Base-by-base conservation (phyloP, 2,888 invertebrate genomes). In the Aporophyla nigra region DNA sequence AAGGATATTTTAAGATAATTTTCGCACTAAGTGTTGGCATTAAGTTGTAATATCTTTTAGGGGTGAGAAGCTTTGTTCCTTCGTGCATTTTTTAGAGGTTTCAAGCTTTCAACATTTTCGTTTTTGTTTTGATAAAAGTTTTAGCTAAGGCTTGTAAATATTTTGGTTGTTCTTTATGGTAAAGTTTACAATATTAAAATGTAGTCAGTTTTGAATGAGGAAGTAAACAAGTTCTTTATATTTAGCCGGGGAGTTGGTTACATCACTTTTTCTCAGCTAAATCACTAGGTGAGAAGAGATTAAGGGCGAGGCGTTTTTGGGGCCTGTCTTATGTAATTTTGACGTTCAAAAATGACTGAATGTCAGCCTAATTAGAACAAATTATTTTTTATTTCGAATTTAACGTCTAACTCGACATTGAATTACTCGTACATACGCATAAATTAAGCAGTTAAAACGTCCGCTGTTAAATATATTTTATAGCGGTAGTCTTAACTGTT, bases 1-100 rank as follows among this genome's bases (percentile, higher is more conserved):
- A 66, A 58, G 59, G 78, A 67, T 77, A 54, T 76, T 82, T 76
- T 76, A 72, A 71, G 74, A 84, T 86, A 87, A 87, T 88, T 84
- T 77, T 71, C 72, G 65, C 83, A 66, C 71, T 78, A 84, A 87
- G 78, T 80, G 80, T 76, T 70, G 70, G 76, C 78, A 78, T 82
- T 82, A 85, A 61, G 40, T 71, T 78, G 70, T 85, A 62, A 70
- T 78, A 82, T 84, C 70, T 84, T 71, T 68, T 66, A 61, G 12
- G 43, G 24, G 21, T 59, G 51, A 69, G 43, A 61, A 70, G 58
- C 80, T 65, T 70, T 59, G 49, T 54, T 77, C 10, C 65, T 69
- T 77, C 78, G 43, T 82, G 63, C 27, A 65, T 65, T 80, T 65
- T 82, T 76, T 56, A 80, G 54, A 56, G 40, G 16, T 61, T 76